phyloP scores from a whole-genome alignment of 1,140 invertebrate species.

The Drosophila pandora region DNA sequence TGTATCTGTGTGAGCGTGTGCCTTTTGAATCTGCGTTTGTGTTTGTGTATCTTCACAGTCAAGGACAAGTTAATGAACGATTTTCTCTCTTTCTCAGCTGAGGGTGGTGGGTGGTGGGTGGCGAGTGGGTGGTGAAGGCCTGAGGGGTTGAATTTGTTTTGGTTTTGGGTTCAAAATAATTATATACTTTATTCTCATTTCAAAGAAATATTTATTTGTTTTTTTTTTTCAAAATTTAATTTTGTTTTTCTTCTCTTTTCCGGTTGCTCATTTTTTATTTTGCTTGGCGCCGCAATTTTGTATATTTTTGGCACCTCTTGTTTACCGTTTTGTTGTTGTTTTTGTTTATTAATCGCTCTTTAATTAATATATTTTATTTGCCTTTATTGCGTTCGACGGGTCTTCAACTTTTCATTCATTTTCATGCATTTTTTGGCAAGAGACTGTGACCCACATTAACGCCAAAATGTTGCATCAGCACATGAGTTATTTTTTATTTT shows the following conservation, averaged over 20 bases:
- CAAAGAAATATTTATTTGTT: slow-evolving; percentile 18
- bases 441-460: slow-evolving; percentile 34
- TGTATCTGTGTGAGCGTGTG: slow-evolving; percentile 5
- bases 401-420: slow-evolving; percentile 26
- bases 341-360: slow-evolving; percentile 41
- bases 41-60: slow-evolving; percentile 68
- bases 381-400: background rate
- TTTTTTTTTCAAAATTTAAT: slow-evolving; percentile 9
- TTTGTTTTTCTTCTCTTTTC: slow-evolving; percentile 29
- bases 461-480: slow-evolving; percentile 28
- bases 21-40: slow-evolving; percentile 25
- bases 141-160: slow-evolving; percentile 17
- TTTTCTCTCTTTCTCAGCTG: slow-evolving; percentile 48
- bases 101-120: background rate
- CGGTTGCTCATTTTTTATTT: slow-evolving; percentile 37
- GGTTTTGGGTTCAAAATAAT: slow-evolving; percentile 8
- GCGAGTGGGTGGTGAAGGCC: background rate
- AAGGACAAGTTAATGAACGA: slow-evolving; percentile 79
- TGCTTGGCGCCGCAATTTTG: slow-evolving; percentile 41
- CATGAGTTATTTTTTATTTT: slow-evolving; percentile 11
- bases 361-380: slow-evolving; percentile 42
- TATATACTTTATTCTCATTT: slow-evolving; percentile 1
- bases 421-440: slow-evolving; percentile 27
- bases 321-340: background rate
- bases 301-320: slow-evolving; percentile 13